Base-by-base conservation (phyloP, 2,888 invertebrate species). In the Tenthredo distinguenda region DNA sequence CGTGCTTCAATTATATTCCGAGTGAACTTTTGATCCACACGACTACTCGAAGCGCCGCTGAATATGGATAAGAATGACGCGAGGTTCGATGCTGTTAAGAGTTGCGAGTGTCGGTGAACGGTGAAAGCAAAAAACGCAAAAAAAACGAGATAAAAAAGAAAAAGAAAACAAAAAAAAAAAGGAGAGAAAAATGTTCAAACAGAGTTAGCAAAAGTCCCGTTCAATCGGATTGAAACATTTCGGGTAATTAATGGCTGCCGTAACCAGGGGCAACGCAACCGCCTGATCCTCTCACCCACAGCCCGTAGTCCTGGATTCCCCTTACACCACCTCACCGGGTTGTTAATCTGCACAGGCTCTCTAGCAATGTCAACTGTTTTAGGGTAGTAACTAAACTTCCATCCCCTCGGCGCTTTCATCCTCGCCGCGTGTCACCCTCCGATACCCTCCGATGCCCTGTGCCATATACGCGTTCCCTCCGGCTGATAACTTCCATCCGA, bases 341-440 rank as follows among this genome's bases (percentile, higher is more conserved):
- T 83, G 82, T 68, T 83, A 83, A 83, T 68, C 68, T 68, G 82
- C 81, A 62, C 50, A 62, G 50, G 62, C 82, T 68, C 65, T 83
- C 65, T 37, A 83, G 68, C 82, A 83, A 83, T 68, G 82, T 83
- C 65, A 68, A 83, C 82, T 43, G 50, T 83, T 65, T 68, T 55
- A 68, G 82, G 68, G 68, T 65, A 79, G 82, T 68, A 83, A 55
- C 82, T 83, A 68, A 83, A 83, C 68, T 83, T 68, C 43, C 58
- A 81, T 58, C 81, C 81, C 82, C 65, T 83, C 82, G 43, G 65
- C 55, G 43, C 47, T 40, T 58, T 81, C 81, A 58, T 81, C 58
- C 81, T 40, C 81, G 40, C 21, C 21, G 58, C 58, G 81, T 58
- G 81, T 81, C 81, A 58, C 81, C 37, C 81, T 81, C 55, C 81